Base-by-base conservation (phyloP, 2,113 vertebrate genomes). In the Clarias gariepinus region DNA sequence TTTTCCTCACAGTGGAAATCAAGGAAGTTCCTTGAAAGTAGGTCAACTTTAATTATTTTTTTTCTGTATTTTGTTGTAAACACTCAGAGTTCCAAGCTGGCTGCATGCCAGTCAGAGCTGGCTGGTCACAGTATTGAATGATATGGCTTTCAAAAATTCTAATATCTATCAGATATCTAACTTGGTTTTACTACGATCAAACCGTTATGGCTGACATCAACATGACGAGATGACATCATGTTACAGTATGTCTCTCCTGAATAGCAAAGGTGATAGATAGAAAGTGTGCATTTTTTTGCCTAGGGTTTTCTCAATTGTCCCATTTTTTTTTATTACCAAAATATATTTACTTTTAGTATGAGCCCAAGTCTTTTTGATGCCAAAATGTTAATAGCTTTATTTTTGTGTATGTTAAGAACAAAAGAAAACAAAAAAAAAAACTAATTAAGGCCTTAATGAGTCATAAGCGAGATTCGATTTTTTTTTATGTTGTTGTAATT, bases 21-120 rank as follows among this genome's bases (percentile, higher is more conserved):
- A 58, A 73, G 41, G 19, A 86, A 52, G 68, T 82, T 86, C 30
- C 33, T 63, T 58, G 58, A 82, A 86, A 82, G 68, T 81, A 81
- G 85, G 78, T 86, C 79, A 82, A 21, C 16, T 11, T 68, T 47
- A 1, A 7, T 53, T 8, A 7, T 77, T 66, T 77, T 76, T 78
- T 55, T 47, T 63, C 53, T 47, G 28, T 15, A 76, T 84, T 60
- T 30, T 71, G 36, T 47, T 53, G 5, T 28, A 77, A 52, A 53
- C 21, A 13, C 12, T 28, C 15, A 60, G 47, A 57, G 15, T 36
- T 30, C 25, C 53, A 28, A n/a, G 33, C 11, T 36, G 30, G 55
- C 55, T 57, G 53, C 25, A 19, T 58, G 76, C 53, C 76, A 57
- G 53, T 33, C 76, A 57, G 76, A 57, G 28, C 58, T 10, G n/a